These are phyloP conservation scores for Empis livida DNA, from an alignment of 2,888 invertebrate genomes.

Conservation along the genomic window DNA sequence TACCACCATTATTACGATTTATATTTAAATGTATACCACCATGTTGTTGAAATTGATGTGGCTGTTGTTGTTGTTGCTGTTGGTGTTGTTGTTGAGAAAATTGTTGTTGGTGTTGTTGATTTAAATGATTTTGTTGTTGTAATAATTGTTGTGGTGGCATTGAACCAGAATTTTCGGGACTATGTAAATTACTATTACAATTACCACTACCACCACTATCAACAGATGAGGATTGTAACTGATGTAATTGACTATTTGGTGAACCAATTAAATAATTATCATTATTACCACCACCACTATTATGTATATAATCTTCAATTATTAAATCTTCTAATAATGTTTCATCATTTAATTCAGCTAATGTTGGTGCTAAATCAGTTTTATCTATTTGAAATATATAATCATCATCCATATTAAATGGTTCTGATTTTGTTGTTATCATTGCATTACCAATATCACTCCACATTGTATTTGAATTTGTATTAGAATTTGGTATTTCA, in stretches of 20 bases:
- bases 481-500: constrained; percentile 3
- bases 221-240: constrained; percentile 14
- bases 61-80: constrained; percentile 14
- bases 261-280: constrained; percentile 23
- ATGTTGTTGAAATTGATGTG: constrained; percentile 12
- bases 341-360: constrained; percentile 76
- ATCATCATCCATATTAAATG: constrained; percentile 73
- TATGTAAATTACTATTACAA: neutral
- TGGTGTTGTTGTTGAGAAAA: constrained; percentile 17
- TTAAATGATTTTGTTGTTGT: constrained; percentile 18
- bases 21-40: constrained; percentile 11
- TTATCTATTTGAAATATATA: constrained; percentile 84
- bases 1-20: constrained; percentile 16
- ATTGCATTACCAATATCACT: constrained; percentile 34
- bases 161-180: constrained; percentile 15
- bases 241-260: constrained; percentile 15
- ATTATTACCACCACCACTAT: constrained; percentile 28
- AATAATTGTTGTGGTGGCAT: constrained; percentile 28
- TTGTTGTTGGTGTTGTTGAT: constrained; percentile 10
- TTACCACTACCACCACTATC: no score
- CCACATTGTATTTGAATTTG: constrained; percentile 35
- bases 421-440: constrained; percentile 39
- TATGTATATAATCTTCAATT: constrained; percentile 58
- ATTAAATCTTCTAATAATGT: constrained; percentile 67
- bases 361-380: constrained; percentile 66